Evolutionary conservation across 2,888 invertebrate genomes (phyloP).

Genomic region (Invenusta paracnida): DNA sequence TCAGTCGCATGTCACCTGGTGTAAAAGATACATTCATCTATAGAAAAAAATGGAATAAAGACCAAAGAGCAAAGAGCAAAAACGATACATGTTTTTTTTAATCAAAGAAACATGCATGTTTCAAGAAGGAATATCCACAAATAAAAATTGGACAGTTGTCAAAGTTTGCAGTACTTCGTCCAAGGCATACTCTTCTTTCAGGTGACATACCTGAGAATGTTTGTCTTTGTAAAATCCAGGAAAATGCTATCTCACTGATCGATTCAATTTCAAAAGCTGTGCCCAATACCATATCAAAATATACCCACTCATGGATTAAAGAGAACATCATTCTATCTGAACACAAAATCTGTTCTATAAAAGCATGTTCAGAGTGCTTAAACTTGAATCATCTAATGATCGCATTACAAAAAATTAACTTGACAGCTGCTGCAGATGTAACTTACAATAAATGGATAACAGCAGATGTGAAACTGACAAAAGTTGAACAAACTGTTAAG

Average conservation of each 20-base stretch:
- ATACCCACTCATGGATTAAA: constrained; percentile 12
- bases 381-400: constrained; percentile 18
- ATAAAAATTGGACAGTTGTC: constrained; percentile 25
- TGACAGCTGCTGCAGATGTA: neutral
- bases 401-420: constrained; percentile 17
- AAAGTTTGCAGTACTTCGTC: constrained; percentile 22
- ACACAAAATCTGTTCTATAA: constrained; percentile 16
- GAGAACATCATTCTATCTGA: constrained; percentile 23
- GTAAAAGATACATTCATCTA: constrained; percentile 18
- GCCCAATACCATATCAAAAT: constrained; percentile 23
- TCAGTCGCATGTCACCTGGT: constrained; percentile 5
- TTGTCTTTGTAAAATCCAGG: constrained; percentile 17
- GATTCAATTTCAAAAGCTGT: constrained; percentile 21
- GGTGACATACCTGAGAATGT: constrained; percentile 26
- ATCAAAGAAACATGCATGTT: constrained; percentile 25
- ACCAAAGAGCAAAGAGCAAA: constrained; percentile 10
- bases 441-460: constrained; percentile 15
- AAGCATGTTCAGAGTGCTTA: constrained; percentile 29
- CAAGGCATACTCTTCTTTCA: constrained; percentile 16
- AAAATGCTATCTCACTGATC: constrained; percentile 22
- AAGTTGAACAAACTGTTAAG: constrained; percentile 22
- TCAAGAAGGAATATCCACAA: constrained; percentile 17
- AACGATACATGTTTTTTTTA: constrained; percentile 19
- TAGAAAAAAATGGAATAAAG: neutral
- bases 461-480: constrained; percentile 26